Base-by-base conservation (phyloP, 1,140 invertebrate genomes). In the Drosophila persimilis region DNA sequence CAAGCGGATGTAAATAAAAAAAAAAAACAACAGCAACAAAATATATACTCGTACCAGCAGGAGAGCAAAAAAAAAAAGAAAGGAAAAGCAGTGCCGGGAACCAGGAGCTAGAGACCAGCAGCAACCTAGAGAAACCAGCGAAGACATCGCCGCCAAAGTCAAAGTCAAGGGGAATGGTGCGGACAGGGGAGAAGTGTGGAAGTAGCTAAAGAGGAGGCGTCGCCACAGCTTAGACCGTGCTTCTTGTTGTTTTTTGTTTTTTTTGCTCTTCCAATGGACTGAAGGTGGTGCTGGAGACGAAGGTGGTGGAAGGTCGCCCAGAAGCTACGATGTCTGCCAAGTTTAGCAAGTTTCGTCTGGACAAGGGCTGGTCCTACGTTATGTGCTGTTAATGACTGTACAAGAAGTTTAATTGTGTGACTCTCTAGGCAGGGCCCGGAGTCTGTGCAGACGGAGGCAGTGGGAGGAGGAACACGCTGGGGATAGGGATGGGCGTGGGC, bases 1-100 rank as follows among this genome's bases (percentile, higher is more conserved):
- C 88, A 90, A 90, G 88, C 88, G 88, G 88, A 90, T 84, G 88
- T 90, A 90, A 90, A 90, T 90, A 90, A 90, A 90, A 85, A 90
- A 77, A 77, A 80, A 61, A 64, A 26, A 5, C 24, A 26, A 5
- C 24, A 26, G 5, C 65, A 29, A 44, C 7, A 31, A 31, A 11
- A 39, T 39, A 39, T 39, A 39, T 39, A 39, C 11, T 39, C 8
- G 3, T 13, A 57, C 7, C 29, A 48, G 44, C 20, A 59, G 43
- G 29, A 17, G 41, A 24, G n/a, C 26, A 35, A 15, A 24, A 53
- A 26, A 9, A 22, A 15, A 64, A 64, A 26, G 24, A 26, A 26
- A 26, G 24, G 24, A 26, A 63, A 74, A 75, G 46, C 45, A 22
- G 29, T 13, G 15, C 17, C 15, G 17, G 58, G 57, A 61, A 26